Evolutionary conservation across 2,888 invertebrate genomes (phyloP), one percentile per base, ranked within the genome.

Genomic region (Lasioglossum figueresi): DNA sequence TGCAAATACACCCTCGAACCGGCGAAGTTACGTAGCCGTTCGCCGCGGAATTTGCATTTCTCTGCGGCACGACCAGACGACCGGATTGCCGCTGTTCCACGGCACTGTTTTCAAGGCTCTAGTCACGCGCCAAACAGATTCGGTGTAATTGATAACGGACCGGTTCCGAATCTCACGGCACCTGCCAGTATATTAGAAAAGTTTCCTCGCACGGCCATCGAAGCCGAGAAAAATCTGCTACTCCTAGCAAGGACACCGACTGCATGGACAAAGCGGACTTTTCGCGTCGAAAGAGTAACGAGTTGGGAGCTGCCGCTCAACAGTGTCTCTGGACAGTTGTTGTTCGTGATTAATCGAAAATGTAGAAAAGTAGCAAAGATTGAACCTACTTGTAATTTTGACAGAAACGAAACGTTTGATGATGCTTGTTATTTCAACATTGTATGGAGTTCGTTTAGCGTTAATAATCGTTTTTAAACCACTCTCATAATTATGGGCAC

Each of bases 21-120:
- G 70, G 70, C 70, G 14, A 71, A 40, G 70, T 40, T 71, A 27
- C 40, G 40, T 40, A n/a, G 34, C 6, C 4, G 40, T 37, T 23
- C 40, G 12, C 37, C 70, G 43, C 23, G 43, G n/a, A 71, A 43
- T 71, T 71, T 71, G 70, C 70, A 71, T 71, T 40, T 71, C 70
- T 71, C 70, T 40, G 66, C 31, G 63, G 63, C 70, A 68, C 37
- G 70, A 23, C 63, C 56, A 27, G n/a, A 59, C 56, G 27, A 59
- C 14, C 56, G 27, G 56, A 27, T 12, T 4, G 56, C 59, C 14
- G 23, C 27, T 12, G 40, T n/a, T 70, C 52, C 40, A 37, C 19
- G 48, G 34, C 37, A 12, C 48, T n/a, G 19, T 70, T 68, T n/a
- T n/a, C 45, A n/a, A 0, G 63, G 27, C 5, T 31, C 16, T 10